phyloP scores from a whole-genome alignment of 2,888 invertebrate genomes.

The Idaea straminata region DNA sequence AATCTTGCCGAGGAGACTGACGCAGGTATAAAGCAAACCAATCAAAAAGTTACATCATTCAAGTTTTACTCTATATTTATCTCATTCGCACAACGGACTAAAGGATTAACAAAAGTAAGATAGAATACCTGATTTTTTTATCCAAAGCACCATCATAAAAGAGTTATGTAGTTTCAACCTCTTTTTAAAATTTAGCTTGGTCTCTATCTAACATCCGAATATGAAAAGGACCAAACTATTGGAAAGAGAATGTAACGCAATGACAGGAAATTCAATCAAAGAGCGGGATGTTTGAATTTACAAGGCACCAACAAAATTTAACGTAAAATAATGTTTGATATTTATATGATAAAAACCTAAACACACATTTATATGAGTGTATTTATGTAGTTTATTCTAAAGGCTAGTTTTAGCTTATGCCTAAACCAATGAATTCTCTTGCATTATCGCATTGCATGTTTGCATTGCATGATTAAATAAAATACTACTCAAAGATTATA shows the following conservation, averaged over 20 bases:
- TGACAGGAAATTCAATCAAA: not conserved
- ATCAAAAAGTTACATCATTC: not conserved
- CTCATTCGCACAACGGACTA: not conserved
- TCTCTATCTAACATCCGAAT: conserved; percentile 13
- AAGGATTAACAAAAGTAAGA: not conserved
- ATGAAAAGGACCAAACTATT: conserved; percentile 13
- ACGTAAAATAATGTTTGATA: not conserved
- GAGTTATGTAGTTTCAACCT: not conserved
- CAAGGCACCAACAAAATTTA: not conserved
- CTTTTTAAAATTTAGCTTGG: not conserved
- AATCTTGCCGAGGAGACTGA: conserved; percentile 24
- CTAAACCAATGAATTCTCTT: too few species aligned
- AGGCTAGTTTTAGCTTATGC: too few species aligned
- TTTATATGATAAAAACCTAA: not conserved
- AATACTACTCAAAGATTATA: too few species aligned
- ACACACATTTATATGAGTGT: too few species aligned
- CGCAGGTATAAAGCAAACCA: conserved; percentile 9
- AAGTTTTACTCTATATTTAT: not conserved
- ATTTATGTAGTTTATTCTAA: too few species aligned
- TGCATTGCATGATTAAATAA: too few species aligned
- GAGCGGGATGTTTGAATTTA: not conserved
- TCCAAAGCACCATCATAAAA: not conserved
- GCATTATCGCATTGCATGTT: too few species aligned
- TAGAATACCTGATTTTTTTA: not conserved
- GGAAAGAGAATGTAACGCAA: not conserved